These are phyloP conservation scores for Tromatobia lineatoria DNA, from an alignment of 2,888 invertebrate genomes.

Conservation along the genomic window DNA sequence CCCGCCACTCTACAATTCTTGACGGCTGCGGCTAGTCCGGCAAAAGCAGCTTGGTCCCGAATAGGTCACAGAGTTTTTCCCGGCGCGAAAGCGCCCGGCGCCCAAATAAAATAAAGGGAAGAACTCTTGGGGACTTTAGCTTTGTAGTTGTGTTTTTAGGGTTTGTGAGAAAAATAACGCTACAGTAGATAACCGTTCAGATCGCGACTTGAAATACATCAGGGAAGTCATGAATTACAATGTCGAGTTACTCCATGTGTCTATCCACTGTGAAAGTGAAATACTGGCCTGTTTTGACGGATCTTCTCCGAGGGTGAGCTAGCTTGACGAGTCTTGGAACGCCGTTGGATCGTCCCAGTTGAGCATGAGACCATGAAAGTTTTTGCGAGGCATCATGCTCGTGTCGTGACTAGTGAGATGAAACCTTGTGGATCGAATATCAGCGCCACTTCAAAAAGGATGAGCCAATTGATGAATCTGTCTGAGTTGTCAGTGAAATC, in stretches of 20 bases:
- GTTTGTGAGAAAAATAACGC: no score
- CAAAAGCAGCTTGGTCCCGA: no score
- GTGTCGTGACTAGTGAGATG: constrained; percentile 51
- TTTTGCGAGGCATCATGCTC: constrained; percentile 55
- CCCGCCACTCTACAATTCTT: no score
- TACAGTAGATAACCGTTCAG: constrained; percentile 39
- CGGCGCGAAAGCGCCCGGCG: no score
- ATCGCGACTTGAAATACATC: constrained; percentile 65
- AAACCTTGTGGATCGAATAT: constrained; percentile 64
- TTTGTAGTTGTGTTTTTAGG: no score
- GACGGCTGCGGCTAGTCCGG: no score
- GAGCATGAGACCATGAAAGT: constrained; percentile 56
- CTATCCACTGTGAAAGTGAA: constrained; percentile 64
- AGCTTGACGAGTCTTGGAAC: neutral
- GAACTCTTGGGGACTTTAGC: no score
- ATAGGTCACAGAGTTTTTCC: no score
- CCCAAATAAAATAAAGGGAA: no score
- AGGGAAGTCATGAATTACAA: constrained; percentile 64
- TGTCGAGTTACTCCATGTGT: no score
- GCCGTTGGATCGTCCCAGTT: constrained; percentile 63
- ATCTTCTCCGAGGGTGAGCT: constrained; percentile 58
- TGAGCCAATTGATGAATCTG: neutral
- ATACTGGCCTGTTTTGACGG: constrained; percentile 47
- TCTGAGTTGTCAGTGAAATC: no score
- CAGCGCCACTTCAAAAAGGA: constrained; percentile 52